phyloP scores from a whole-genome alignment of 1,140 invertebrate species.

The Caenorhabditis elegans region DNA sequence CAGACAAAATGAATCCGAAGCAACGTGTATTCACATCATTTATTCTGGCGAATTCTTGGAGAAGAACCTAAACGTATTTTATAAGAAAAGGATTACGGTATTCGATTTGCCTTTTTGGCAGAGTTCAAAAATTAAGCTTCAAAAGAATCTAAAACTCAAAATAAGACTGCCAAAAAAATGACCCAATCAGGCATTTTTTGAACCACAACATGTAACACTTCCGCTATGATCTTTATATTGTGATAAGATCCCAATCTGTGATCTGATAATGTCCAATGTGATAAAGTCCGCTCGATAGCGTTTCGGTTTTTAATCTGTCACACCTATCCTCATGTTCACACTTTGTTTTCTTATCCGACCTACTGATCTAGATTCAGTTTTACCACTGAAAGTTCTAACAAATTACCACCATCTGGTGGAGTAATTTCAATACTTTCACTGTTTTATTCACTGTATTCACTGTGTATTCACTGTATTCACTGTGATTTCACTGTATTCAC shows the following conservation, averaged over 20 bases:
- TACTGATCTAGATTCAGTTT: neutral
- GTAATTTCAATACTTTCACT: too few species aligned
- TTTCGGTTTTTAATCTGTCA: neutral
- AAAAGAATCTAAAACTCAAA: too few species aligned
- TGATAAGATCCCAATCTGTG: constrained; percentile 11
- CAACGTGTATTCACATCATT: neutral
- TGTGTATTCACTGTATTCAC: too few species aligned
- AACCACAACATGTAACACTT: too few species aligned
- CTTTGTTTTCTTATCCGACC: neutral
- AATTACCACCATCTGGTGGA: constrained; percentile 4
- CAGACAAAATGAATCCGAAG: neutral
- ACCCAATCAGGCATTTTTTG: too few species aligned
- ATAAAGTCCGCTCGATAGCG: neutral
- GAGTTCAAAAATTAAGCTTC: too few species aligned
- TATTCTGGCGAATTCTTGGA: neutral
- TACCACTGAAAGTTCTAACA: neutral
- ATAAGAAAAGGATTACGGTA: neutral
- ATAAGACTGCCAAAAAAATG: too few species aligned
- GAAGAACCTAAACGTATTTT: neutral
- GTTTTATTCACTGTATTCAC: too few species aligned
- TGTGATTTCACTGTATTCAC: too few species aligned
- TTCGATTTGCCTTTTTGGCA: too few species aligned
- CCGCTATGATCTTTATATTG: neutral
- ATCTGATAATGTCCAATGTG: neutral
- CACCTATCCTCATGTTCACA: neutral